Evolutionary conservation across 2,113 vertebrate genomes (phyloP).

Genomic region (Aythya baeri): DNA sequence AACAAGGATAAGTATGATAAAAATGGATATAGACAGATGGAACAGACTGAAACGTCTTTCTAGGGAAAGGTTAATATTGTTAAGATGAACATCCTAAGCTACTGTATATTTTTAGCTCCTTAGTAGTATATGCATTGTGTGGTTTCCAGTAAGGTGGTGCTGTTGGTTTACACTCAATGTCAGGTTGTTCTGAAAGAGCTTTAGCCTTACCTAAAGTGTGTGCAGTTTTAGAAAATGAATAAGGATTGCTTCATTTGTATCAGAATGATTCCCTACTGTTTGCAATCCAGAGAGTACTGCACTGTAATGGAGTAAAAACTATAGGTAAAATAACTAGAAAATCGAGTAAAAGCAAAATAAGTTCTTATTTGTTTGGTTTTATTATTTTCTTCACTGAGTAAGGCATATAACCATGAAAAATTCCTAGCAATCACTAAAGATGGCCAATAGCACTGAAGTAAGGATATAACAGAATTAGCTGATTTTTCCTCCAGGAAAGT

Average conservation of each 20-base stretch:
- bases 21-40: conserved; percentile 42
- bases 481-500: not conserved
- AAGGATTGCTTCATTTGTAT: not conserved
- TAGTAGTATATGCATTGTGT: not conserved
- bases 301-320: not conserved
- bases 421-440: not conserved
- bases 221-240: not conserved
- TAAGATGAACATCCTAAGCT: conserved; percentile 28
- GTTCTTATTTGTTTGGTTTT: not conserved
- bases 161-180: not conserved
- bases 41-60: conserved; percentile 32
- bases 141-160: not conserved
- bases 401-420: not conserved
- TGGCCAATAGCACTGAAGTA: not conserved
- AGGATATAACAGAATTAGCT: not conserved
- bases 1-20: conserved; percentile 3
- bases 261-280: not conserved
- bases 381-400: not conserved
- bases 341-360: not conserved
- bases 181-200: not conserved
- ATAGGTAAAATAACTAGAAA: not conserved
- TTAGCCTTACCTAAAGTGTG: not conserved
- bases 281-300: not conserved
- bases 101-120: conserved; percentile 7
- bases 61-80: conserved; percentile 26